Conservation (phyloP, 2,888 invertebrate genomes). For the Drosophila neonasuta region DNA sequence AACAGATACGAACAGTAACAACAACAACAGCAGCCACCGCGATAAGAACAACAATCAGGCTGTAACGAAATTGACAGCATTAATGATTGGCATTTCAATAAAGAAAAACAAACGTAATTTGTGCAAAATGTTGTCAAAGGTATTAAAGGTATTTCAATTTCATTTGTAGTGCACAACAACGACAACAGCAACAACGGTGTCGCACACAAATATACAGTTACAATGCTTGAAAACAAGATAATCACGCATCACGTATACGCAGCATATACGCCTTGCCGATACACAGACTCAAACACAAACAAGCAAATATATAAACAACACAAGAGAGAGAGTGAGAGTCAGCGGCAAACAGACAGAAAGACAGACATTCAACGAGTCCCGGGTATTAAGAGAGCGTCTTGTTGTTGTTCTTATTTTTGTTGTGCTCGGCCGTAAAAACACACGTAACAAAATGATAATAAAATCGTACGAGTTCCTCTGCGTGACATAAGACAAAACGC, state of each 20-base stretch:
- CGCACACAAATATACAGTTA: constrained; percentile 26
- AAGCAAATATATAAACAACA: constrained; percentile 20
- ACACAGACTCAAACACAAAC: constrained; percentile 31
- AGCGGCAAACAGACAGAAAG: neutral
- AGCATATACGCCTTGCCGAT: constrained; percentile 31
- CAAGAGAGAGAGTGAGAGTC: constrained; percentile 4
- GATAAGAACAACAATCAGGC: constrained; percentile 2
- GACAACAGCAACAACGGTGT: neutral
- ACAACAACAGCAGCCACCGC: constrained; percentile 8
- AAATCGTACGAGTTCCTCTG: constrained; percentile 67
- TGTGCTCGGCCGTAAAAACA: constrained; percentile 67
- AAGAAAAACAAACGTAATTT: constrained; percentile 45
- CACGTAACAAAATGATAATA: constrained; percentile 78
- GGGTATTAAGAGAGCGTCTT: constrained; percentile 15
- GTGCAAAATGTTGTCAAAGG: constrained; percentile 59
- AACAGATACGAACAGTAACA: constrained; percentile 27
- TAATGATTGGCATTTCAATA: constrained; percentile 40
- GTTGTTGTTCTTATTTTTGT: constrained; percentile 31
- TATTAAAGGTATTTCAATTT: constrained; percentile 59
- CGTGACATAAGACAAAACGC: constrained; percentile 70
- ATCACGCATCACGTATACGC: constrained; percentile 73
- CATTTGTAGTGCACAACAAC: constrained; percentile 27
- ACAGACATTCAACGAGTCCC: neutral
- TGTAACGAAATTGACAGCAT: constrained; percentile 14
- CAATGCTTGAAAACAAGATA: constrained; percentile 56